Evolutionary conservation across 2,888 invertebrate species (phyloP).

Genomic region (Ceraclea dissimilis): DNA sequence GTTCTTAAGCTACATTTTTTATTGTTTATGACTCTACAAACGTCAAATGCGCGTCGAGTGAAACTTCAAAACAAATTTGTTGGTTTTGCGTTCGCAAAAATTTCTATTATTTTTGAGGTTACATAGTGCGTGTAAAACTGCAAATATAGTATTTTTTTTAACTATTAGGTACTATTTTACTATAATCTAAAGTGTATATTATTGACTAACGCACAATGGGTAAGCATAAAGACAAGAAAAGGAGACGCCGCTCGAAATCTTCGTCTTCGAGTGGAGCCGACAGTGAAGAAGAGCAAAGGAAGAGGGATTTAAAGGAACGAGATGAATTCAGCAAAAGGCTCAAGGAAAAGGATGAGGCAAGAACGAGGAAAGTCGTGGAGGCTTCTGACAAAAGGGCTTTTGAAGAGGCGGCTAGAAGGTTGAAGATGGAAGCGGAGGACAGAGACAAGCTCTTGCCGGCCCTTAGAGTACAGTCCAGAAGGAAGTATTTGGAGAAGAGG

Average conservation of each 20-base stretch:
- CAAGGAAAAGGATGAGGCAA: conserved; percentile 81
- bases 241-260: conserved; percentile 40
- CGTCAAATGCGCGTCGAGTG: no score
- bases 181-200: no score
- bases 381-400: conserved; percentile 60
- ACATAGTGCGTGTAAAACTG: no score
- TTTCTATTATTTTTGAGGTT: no score
- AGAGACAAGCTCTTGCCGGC: conserved; percentile 81
- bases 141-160: no score
- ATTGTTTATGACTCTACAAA: no score
- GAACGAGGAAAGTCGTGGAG: conserved; percentile 71
- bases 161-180: no score
- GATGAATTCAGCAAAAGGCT: conserved; percentile 91
- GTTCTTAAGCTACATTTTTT: no score
- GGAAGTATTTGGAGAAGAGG: conserved; percentile 91
- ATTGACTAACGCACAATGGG: conserved; percentile 21
- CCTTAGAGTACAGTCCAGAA: conserved; percentile 80
- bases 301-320: conserved; percentile 79
- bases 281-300: conserved; percentile 73
- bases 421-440: conserved; percentile 82
- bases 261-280: conserved; percentile 56
- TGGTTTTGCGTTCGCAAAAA: no score
- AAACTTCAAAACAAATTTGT: no score
- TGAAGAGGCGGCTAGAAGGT: conserved; percentile 83
- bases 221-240: conserved; percentile 32